phyloP scores from a whole-genome alignment of 2,113 vertebrate species.

The Panthera leo region DNA sequence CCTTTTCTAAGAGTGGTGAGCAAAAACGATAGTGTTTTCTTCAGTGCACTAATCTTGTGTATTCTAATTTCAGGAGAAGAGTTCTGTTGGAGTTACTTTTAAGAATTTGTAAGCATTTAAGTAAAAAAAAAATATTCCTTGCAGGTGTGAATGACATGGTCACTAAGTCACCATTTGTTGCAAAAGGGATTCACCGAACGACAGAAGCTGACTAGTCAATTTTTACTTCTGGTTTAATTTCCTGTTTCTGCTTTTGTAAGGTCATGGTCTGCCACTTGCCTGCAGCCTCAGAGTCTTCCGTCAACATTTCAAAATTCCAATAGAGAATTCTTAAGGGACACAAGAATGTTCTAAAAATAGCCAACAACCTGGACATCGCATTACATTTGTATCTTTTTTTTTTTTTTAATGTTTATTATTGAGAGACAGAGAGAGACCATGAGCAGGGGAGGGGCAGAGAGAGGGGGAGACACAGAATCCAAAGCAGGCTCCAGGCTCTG shows the following conservation, averaged over 20 bases:
- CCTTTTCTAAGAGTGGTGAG: not conserved
- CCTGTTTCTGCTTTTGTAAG: not conserved
- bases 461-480: no score
- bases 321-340: not conserved
- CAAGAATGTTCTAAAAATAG: not conserved
- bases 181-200: not conserved
- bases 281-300: not conserved
- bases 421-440: no score
- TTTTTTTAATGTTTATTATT: no score
- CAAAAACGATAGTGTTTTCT: not conserved
- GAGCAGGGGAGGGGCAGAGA: no score
- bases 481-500: no score
- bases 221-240: conserved; percentile 18
- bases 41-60: not conserved
- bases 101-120: not conserved
- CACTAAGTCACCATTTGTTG: not conserved
- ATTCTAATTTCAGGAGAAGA: conserved; percentile 52
- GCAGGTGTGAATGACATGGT: not conserved
- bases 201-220: not conserved
- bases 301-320: not conserved
- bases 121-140: conserved; percentile 27
- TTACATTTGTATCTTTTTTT: not conserved
- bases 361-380: not conserved
- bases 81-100: not conserved
- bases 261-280: not conserved